Evolutionary conservation across 2,888 invertebrate genomes (phyloP).

Genomic region (Tetanocera ferruginea): DNA sequence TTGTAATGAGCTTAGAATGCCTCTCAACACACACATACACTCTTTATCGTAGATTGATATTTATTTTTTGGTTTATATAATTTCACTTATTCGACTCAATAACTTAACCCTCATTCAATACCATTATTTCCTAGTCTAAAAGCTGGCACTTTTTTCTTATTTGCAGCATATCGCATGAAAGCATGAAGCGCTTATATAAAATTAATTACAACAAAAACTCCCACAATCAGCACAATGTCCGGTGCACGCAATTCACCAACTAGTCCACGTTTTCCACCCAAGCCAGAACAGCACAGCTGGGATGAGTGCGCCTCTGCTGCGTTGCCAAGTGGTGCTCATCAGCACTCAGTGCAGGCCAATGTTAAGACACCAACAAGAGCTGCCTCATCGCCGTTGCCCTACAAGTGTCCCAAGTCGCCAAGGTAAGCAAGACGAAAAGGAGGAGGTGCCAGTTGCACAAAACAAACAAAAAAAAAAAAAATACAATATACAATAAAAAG

Average conservation of each 20-base stretch:
- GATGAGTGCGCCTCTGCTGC: conserved; percentile 53
- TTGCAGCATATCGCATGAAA: conserved; percentile 12
- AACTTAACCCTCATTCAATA: background rate
- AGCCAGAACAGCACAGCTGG: conserved; percentile 59
- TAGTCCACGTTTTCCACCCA: conserved; percentile 47
- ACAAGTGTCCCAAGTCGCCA: conserved; percentile 64
- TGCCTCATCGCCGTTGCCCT: conserved; percentile 61
- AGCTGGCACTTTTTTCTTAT: background rate
- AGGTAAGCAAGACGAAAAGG: conserved; percentile 56
- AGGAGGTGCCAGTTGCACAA: background rate
- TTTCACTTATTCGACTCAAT: background rate
- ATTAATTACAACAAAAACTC: conserved; percentile 6
- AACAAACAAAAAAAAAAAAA: background rate
- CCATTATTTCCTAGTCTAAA: background rate
- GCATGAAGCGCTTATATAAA: background rate
- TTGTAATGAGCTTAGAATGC: background rate
- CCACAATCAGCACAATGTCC: conserved; percentile 41
- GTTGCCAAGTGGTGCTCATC: conserved; percentile 13
- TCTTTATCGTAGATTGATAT: no score
- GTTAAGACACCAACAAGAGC: conserved; percentile 56
- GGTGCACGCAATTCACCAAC: conserved; percentile 45
- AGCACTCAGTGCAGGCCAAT: conserved; percentile 34
- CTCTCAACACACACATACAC: background rate
- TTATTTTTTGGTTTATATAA: no score
- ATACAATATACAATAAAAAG: background rate